Evolutionary conservation across 2,113 vertebrate genomes (phyloP).

Genomic region (mouse (Mus musculus)): DNA sequence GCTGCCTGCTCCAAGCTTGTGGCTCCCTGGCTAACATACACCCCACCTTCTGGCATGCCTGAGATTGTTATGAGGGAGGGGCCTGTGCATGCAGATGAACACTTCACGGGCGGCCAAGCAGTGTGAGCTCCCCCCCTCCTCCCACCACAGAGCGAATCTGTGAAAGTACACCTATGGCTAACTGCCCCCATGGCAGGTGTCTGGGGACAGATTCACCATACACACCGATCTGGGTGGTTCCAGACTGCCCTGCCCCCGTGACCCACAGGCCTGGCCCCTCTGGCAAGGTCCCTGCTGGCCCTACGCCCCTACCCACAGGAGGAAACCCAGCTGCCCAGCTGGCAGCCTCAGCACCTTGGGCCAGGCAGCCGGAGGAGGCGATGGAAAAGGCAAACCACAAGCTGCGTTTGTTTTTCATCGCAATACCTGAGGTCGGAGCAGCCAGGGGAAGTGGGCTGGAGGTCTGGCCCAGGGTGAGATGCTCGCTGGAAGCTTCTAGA

Average conservation of each 20-base stretch:
- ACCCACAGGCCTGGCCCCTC: slow-evolving; percentile 53
- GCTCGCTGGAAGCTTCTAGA: slow-evolving; percentile 32
- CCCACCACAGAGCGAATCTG: neutral
- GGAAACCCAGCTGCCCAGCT: slow-evolving; percentile 77
- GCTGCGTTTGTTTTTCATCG: slow-evolving; percentile 76
- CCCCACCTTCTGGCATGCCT: neutral
- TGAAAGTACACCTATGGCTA: neutral
- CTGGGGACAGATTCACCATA: neutral
- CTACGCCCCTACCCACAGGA: slow-evolving; percentile 48
- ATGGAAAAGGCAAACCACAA: slow-evolving; percentile 74
- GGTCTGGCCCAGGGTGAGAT: slow-evolving; percentile 33
- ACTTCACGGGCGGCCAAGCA: neutral
- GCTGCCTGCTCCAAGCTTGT: neutral
- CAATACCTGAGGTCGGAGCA: slow-evolving; percentile 74
- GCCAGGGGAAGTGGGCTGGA: slow-evolving; percentile 78
- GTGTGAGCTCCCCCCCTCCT: neutral
- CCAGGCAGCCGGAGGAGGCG: slow-evolving; percentile 58
- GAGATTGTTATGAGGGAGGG: neutral
- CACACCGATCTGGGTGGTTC: slow-evolving; percentile 53
- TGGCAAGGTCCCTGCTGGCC: slow-evolving; percentile 52
- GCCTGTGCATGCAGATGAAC: neutral
- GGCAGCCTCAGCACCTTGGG: slow-evolving; percentile 63
- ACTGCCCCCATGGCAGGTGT: slow-evolving; percentile 31
- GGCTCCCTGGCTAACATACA: neutral
- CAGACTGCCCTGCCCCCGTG: neutral